Base-by-base conservation (phyloP, 2,888 invertebrate genomes). In the Automeris io region DNA sequence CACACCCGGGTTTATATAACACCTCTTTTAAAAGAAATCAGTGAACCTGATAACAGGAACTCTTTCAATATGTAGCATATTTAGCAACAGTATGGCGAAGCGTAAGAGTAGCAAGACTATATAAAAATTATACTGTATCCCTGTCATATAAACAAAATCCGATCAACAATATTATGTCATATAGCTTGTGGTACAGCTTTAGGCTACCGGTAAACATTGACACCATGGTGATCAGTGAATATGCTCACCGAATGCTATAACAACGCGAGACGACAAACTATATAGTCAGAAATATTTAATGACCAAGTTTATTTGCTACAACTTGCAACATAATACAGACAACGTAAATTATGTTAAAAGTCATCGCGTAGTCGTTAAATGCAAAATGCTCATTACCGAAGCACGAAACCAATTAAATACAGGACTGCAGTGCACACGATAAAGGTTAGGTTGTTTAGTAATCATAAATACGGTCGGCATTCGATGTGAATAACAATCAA, bases 171-270 rank as follows among this genome's bases (percentile, higher is more conserved):
- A n/a, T n/a, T n/a, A n/a, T n/a, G n/a, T n/a, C n/a, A n/a, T n/a
- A n/a, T n/a, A n/a, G n/a, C n/a, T n/a, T n/a, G n/a, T 29, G 13
- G 29, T 16, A 12, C 32, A 5, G 11, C 23, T 11, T n/a, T 8
- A 22, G 23, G 18, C 49, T 50, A 54, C 61, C 62, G 63, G 58
- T 60, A 62, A 61, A 66, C 51, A 57, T 57, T 45, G 42, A 52
- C 52, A 51, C 58, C 58, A 59, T 59, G 57, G 65, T 61, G n/a
- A n/a, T n/a, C n/a, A n/a, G n/a, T n/a, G 61, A 66, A 67, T 69
- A 66, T 70, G 63, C 59, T 55, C 57, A 58, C 52, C 49, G 54
- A 71, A 61, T 59, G 65, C 68, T 70, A 75, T 73, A 65, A 70
- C 57, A 47, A 48, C 53, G 53, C 53, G 48, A 54, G 56, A 58